Conservation (phyloP, 1,140 invertebrate genomes). For the Phenacoccus solenopsis region DNA sequence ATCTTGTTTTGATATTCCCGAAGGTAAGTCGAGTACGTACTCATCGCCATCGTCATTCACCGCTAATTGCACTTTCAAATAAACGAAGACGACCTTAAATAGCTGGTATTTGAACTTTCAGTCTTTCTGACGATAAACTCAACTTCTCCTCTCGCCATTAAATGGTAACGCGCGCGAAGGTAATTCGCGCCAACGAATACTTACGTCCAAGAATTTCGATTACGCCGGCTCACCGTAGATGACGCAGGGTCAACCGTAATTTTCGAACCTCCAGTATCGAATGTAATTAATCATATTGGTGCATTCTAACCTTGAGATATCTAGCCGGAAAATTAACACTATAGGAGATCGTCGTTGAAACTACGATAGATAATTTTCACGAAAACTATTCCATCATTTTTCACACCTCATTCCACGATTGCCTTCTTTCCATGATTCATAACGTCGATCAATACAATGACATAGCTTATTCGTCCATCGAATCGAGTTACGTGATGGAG, state of each 20-base stretch:
- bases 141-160: too few relatives aligned
- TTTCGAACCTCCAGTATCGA: too few relatives aligned
- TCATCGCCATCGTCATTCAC: neutral
- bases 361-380: neutral
- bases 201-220: too few relatives aligned
- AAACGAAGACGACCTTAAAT: conserved; percentile 1
- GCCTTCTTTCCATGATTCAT: too few relatives aligned
- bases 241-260: too few relatives aligned
- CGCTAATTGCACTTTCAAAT: conserved; percentile 1
- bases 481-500: neutral
- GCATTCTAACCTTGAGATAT: too few relatives aligned
- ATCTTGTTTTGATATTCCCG: conserved; percentile 1
- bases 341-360: too few relatives aligned
- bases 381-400: neutral
- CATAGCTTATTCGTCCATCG: neutral
- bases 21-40: conserved; percentile 1
- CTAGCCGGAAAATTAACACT: neutral
- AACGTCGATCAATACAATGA: neutral
- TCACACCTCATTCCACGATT: neutral
- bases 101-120: neutral
- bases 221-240: too few relatives aligned
- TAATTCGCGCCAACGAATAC: too few relatives aligned
- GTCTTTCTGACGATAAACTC: neutral
- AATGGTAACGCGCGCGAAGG: too few relatives aligned
- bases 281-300: too few relatives aligned